Evolutionary conservation across 2,888 invertebrate genomes (phyloP).

Genomic region (Sialis fuliginosa): DNA sequence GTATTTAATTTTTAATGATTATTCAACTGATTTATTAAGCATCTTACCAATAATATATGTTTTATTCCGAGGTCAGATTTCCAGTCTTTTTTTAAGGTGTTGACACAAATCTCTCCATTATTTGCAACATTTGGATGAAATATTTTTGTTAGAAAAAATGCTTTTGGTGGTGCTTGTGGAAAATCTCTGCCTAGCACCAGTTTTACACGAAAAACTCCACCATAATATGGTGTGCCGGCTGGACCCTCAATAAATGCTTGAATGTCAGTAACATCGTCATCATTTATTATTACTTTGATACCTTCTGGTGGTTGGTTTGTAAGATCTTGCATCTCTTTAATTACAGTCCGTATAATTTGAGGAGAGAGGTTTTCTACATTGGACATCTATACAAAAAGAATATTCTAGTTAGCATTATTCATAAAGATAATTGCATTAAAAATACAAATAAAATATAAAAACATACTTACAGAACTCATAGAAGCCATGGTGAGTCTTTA

Average conservation of each 20-base stretch:
- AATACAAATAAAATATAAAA: not conserved
- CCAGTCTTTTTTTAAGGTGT: conserved; percentile 93
- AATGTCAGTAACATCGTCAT: conserved; percentile 86
- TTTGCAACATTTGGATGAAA: conserved; percentile 93
- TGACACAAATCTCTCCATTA: conserved; percentile 92
- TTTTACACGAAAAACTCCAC: conserved; percentile 79
- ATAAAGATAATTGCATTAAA: not conserved
- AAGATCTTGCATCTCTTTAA: conserved; percentile 75
- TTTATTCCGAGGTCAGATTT: conserved; percentile 87
- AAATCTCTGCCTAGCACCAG: conserved; percentile 82
- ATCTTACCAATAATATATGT: conserved; percentile 69
- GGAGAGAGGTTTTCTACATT: conserved; percentile 92
- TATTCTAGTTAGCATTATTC: not conserved
- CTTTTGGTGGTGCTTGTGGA: conserved; percentile 83
- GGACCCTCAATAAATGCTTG: conserved; percentile 87
- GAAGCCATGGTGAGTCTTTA: conserved; percentile 7
- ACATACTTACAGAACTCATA: conserved; percentile 7
- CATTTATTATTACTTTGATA: conserved; percentile 74
- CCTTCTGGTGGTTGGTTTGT: conserved; percentile 76
- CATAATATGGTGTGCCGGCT: conserved; percentile 64
- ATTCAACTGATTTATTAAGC: conserved; percentile 8
- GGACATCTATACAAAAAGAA: conserved; percentile 42
- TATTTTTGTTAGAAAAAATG: conserved; percentile 83
- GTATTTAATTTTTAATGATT: not conserved
- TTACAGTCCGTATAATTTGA: conserved; percentile 73